Evolutionary conservation across 2,797 vertebrate species (phyloP), one percentile per base, ranked within the genome.

Genomic region (Podarcis siculus): DNA sequence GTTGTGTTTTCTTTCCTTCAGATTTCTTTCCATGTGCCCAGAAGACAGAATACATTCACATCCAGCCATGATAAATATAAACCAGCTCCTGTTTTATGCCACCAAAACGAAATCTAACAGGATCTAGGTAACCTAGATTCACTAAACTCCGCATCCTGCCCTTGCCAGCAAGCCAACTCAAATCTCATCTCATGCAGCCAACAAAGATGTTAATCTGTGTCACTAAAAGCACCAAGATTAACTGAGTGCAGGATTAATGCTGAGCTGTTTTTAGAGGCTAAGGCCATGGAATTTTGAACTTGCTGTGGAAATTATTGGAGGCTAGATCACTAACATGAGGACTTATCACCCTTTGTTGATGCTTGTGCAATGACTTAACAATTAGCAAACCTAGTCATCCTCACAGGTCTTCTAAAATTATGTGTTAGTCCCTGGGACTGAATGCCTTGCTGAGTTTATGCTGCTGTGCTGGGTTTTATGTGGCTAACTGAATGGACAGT

Each of bases 171-270:
- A 7, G 32, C 75, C 73, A 0, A 2, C 49, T 79, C 82, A 87
- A 91, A 92, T 89, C 87, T 87, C 85, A 76, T 86, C 83, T 61
- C 79, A 83, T 84, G 42, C 19, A 87, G 91, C 64, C 88, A 92
- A 25, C 76, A 42, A 81, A 32, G 90, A 89, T 73, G 82, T 90
- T 96, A 92, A 92, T 95, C 94, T 85, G 66, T 88, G 83, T 86
- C 85, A 61, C 6, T 30, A 87, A 88, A 82, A 85, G 82, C 83
- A 61, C 78, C n/a, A 85, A 27, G 93, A 89, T 94, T 90, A 95
- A 93, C 90, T 88, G 69, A 17, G 80, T 77, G 72, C 32, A 15
- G 86, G 91, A 89, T 93, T 89, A 95, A 39, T 87, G 88, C 73
- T 89, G 86, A 93, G 83, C 90, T 85, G 17, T 64, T 90, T 73